Base-by-base conservation (phyloP, 2,797 vertebrate genomes). In the Megaceryle alcyon region DNA sequence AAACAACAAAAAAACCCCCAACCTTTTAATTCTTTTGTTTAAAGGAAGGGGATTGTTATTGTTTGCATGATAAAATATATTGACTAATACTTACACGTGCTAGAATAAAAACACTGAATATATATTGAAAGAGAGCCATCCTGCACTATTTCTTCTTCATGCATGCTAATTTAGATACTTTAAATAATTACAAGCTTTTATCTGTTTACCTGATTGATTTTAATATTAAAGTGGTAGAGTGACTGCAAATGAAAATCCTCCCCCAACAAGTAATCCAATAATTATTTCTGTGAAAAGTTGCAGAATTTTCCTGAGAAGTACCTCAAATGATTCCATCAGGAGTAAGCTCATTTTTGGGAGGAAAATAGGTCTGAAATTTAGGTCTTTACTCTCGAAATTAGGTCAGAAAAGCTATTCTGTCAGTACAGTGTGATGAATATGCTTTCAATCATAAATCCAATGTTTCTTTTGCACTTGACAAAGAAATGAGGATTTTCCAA, bases 271-370 rank as follows among this genome's bases (percentile, higher is more conserved):
- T 83, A 10, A 81, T 56, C 9, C 31, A 81, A 25, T 44, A 84
- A 66, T 91, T 92, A 75, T 69, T 88, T 94, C 48, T 73, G 31
- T 82, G 54, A 82, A 87, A 93, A 92, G 51, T 14, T 75, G 44
- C 41, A 76, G 18, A 80, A 51, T 91, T 83, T 94, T 92, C 66
- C 65, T 78, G 46, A 91, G 78, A 63, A 39, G 46, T 43, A 3
- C 15, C 68, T 71, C 28, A 82, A 57, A 90, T 64, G 0, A 69
- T 91, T 83, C 56, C 31, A 60, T 48, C 4, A 54, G 61, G 49
- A 59, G 6, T 63, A 31, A 79, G 31, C n/a, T 44, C 12, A 26
- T 59, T 86, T 94, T 31, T 84, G n/a, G 20, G 43, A 82, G 43
- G 22, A 35, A 81, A 5, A 23, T 23, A 82, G 5, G 35, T 82